Conservation (phyloP, 2,888 invertebrate species). For the Apotomis capreana region DNA sequence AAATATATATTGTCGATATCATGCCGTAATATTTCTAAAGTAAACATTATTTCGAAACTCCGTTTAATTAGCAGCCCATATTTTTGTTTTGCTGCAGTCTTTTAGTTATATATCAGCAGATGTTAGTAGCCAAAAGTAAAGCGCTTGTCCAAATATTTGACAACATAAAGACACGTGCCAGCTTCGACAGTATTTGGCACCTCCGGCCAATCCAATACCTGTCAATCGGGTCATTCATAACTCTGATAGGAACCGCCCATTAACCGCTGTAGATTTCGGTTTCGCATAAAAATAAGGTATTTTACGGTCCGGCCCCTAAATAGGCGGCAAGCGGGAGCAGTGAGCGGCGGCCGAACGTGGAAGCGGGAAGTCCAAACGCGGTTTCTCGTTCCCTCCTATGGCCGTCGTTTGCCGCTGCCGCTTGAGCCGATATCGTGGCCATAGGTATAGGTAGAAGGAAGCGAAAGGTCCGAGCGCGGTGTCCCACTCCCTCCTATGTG, state of each 20-base stretch:
- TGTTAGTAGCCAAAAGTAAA: slow-evolving; percentile 40
- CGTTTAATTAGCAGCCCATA: background rate
- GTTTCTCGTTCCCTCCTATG: no score
- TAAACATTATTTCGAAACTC: no score
- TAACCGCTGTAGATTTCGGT: slow-evolving; percentile 51
- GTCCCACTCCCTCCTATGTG: no score
- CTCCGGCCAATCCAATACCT: slow-evolving; percentile 54
- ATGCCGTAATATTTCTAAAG: no score
- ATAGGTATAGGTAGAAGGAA: no score
- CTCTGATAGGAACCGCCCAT: slow-evolving; percentile 61
- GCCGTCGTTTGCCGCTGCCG: no score
- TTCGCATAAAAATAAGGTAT: slow-evolving; percentile 58
- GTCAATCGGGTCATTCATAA: slow-evolving; percentile 63
- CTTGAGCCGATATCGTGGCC: no score
- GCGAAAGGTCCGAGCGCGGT: no score
- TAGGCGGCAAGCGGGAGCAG: no score
- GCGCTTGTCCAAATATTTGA: slow-evolving; percentile 58
- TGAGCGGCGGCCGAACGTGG: no score
- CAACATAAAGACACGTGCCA: slow-evolving; percentile 54
- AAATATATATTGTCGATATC: no score
- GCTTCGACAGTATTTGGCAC: slow-evolving; percentile 58
- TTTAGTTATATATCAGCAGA: slow-evolving; percentile 32
- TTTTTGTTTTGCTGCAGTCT: slow-evolving; percentile 12
- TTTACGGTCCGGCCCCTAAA: slow-evolving; percentile 24
- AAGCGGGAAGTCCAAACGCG: no score